phyloP scores from a whole-genome alignment of 2,113 vertebrate genomes.

The Cryptoleucopteryx plumbea region DNA sequence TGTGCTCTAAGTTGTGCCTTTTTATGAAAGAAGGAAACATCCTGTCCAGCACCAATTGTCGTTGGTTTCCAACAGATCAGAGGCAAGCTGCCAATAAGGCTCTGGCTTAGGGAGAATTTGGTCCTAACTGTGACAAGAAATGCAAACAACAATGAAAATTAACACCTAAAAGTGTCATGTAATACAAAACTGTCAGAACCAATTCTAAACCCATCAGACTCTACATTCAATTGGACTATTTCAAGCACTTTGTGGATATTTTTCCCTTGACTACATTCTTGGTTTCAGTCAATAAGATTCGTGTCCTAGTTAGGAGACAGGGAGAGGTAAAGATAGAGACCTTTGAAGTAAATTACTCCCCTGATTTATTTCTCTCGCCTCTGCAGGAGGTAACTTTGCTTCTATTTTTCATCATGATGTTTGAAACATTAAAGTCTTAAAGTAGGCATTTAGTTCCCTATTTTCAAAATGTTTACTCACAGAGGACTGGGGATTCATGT shows the following conservation, averaged over 20 bases:
- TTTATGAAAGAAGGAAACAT: not conserved
- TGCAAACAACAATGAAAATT: conserved; percentile 10
- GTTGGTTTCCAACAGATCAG: not conserved
- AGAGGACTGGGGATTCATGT: not conserved
- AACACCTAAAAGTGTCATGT: not conserved
- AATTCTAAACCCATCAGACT: conserved; percentile 5
- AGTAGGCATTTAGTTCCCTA: conserved; percentile 25
- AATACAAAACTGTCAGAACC: not conserved
- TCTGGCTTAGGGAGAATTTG: not conserved
- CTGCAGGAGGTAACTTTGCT: conserved; percentile 34
- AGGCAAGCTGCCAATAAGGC: not conserved
- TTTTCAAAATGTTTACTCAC: conserved; percentile 42
- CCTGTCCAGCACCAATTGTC: not conserved
- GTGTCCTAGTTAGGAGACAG: conserved; percentile 27
- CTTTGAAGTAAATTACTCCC: conserved; percentile 59
- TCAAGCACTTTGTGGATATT: not conserved
- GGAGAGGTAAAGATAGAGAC: conserved; percentile 42
- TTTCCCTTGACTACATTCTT: not conserved
- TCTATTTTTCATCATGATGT: conserved; percentile 56
- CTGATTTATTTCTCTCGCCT: conserved; percentile 60
- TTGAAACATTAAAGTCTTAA: conserved; percentile 50
- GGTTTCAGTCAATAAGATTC: conserved; percentile 14
- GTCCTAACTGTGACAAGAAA: not conserved
- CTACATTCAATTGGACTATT: not conserved
- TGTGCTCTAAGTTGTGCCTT: not conserved